Conservation (phyloP, 2,113 vertebrate species). For the Aleadryas rufinucha region DNA sequence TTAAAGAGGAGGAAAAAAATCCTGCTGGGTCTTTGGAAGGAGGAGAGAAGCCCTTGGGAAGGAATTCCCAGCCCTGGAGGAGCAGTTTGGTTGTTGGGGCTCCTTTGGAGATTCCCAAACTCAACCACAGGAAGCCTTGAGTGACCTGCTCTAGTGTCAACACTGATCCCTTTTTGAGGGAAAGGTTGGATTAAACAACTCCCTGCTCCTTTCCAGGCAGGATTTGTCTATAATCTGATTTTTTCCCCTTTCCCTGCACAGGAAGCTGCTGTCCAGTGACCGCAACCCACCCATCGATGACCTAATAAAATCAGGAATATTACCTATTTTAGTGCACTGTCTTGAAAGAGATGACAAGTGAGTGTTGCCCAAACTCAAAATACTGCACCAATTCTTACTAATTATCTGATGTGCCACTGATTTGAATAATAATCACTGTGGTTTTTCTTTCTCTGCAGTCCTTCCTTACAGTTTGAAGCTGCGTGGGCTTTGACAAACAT, state of each 20-base stretch:
- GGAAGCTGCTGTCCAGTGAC: slow-evolving; percentile 98
- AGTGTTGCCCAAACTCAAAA: slow-evolving; percentile 45
- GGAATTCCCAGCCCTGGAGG: neutral
- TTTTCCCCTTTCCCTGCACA: slow-evolving; percentile 50
- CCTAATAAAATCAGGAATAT: slow-evolving; percentile 98
- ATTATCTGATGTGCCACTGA: neutral
- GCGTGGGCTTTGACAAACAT: slow-evolving; percentile 99
- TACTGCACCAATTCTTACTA: rapidly evolving
- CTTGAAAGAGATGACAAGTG: slow-evolving; percentile 99
- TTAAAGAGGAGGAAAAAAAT: neutral
- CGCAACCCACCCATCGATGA: slow-evolving; percentile 98
- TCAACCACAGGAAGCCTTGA: rapidly evolving
- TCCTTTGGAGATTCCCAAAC: neutral
- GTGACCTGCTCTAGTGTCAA: neutral
- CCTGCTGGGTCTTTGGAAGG: neutral
- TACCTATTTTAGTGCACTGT: slow-evolving; percentile 98
- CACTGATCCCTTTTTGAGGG: rapidly evolving
- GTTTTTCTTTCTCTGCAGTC: slow-evolving; percentile 69
- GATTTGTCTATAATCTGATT: neutral
- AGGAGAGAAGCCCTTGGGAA: neutral
- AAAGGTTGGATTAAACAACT: rapidly evolving
- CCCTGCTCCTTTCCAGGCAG: neutral
- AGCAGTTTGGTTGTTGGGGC: neutral
- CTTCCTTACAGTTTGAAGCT: slow-evolving; percentile 97
- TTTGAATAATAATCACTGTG: no score